A percentile compares a stretch with the other conserved stretches of the same genome.
phyloP scores from a whole-genome alignment of 2,113 vertebrate species.

The Cochlearius cochlearius region DNA sequence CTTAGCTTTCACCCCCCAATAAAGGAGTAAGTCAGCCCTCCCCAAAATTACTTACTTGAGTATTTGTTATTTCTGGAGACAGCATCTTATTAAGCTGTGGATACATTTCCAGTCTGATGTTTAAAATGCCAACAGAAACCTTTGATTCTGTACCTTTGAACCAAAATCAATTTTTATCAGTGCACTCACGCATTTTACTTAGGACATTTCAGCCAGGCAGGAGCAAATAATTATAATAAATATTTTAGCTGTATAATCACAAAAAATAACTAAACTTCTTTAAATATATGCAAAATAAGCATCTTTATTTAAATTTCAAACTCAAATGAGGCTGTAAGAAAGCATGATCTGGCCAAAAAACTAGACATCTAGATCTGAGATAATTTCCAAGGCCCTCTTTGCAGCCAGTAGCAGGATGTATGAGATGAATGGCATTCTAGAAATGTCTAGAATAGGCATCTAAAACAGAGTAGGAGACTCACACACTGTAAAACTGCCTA shows the following conservation, averaged over 20 bases:
- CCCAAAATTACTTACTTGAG: constrained; percentile 80
- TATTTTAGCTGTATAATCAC: not conserved
- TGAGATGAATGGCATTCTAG: not conserved
- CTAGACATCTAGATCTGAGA: not conserved
- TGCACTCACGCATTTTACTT: not conserved
- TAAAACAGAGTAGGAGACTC: not conserved
- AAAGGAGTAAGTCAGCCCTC: not conserved
- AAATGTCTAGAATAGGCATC: not conserved
- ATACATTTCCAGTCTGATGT: constrained; percentile 90
- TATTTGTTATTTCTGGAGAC: constrained; percentile 84
- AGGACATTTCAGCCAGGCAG: not conserved
- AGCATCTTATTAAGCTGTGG: constrained; percentile 84
- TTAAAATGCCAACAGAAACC: constrained; percentile 91
- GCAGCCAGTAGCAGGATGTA: not conserved
- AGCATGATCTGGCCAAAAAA: not conserved
- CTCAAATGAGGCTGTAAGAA: not conserved
- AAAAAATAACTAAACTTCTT: not conserved
- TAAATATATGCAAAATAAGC: not conserved
- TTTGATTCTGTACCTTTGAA: constrained; percentile 91
- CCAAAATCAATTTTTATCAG: constrained; percentile 40
- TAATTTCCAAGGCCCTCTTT: not conserved
- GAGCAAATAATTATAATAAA: not conserved
- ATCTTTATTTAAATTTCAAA: not conserved
- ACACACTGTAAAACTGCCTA: not conserved
- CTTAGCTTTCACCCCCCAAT: fast-evolving